A percentile compares a stretch with the other conserved stretches of the same genome.
Conservation (phyloP, 2,888 invertebrate genomes). For the Meteorus colon region DNA sequence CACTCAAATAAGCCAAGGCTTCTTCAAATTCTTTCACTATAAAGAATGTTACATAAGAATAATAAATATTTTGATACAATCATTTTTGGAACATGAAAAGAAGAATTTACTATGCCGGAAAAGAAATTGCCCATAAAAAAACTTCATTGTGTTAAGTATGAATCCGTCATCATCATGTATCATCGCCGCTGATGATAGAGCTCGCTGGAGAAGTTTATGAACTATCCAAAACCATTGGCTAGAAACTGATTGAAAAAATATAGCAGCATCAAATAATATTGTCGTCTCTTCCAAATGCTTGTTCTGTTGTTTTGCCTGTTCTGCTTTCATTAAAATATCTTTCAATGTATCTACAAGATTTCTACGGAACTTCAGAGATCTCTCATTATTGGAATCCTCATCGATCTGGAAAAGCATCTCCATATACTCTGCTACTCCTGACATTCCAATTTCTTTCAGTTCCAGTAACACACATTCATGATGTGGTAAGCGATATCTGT, state of each 20-base stretch:
- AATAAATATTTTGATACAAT: not conserved
- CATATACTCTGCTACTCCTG: constrained; percentile 75
- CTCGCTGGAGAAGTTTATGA: constrained; percentile 56
- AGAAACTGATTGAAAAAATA: constrained; percentile 56
- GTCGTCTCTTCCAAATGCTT: constrained; percentile 36
- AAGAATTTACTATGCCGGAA: constrained; percentile 54
- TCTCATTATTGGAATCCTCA: constrained; percentile 52
- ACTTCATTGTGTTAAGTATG: constrained; percentile 55
- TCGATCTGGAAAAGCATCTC: constrained; percentile 77
- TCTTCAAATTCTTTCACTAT: constrained; percentile 45
- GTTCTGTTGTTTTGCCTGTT: constrained; percentile 70
- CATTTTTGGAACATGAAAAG: not conserved
- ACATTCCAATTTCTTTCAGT: constrained; percentile 75
- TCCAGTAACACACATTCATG: constrained; percentile 77
- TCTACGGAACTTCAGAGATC: constrained; percentile 36
- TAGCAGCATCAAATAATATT: constrained; percentile 53
- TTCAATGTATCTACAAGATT: constrained; percentile 62
- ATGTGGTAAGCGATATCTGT: constrained; percentile 75
- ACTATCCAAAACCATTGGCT: constrained; percentile 66
- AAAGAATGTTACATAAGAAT: not conserved
- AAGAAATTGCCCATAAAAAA: constrained; percentile 63
- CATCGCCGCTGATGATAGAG: constrained; percentile 49
- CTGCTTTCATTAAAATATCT: constrained; percentile 69
- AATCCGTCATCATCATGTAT: constrained; percentile 48
- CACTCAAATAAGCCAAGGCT: constrained; percentile 55